Base-by-base conservation (phyloP, 2,888 invertebrate genomes). In the Meiosimyza platycephala region DNA sequence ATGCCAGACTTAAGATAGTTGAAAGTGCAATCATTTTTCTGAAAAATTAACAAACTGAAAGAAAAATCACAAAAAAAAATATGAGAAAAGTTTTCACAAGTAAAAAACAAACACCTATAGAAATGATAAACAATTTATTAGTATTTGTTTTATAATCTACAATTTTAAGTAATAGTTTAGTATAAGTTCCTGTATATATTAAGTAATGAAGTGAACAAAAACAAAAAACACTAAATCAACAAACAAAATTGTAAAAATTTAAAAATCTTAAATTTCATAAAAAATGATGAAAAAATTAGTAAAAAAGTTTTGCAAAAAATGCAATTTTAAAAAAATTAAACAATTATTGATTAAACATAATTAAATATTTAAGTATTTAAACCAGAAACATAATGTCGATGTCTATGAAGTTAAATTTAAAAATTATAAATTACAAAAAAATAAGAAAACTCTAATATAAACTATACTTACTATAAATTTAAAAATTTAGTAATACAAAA, bases 101-200 rank as follows among this genome's bases (percentile, higher is more conserved):
- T n/a, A 28, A 54, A 54, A 54, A 11, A 54, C 9, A 54, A 54
- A 54, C 6, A 40, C 9, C 40, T 6, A 52, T 12, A 52, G 11
- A n/a, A 54, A 54, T 54, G 9, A 16, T 54, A n/a, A 54, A 16
- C 54, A 11, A 12, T 7, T 57, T 2, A n/a, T 57, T 57, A 22
- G 57, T 28, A 57, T 28, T 57, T 12, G n/a, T n/a, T 3, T 28
- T 12, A 16, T n/a, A 57, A 13, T 16, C 1, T 12, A 80, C 81
- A 82, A 75, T 79, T 80, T 48, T 71, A 72, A 74, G 60, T 60
- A 18, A 55, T 66, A 69, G 57, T 71, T 16, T 66, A 69, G 59
- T 22, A 33, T 85, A 82, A 85, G 85, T 85, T 85, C 84, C 85
- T 85, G 85, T 86, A 85, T 79, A 85, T 85, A 85, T 77, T 84